Base-by-base conservation (phyloP, 2,888 invertebrate genomes). In the Drosophila cyrtoloma region DNA sequence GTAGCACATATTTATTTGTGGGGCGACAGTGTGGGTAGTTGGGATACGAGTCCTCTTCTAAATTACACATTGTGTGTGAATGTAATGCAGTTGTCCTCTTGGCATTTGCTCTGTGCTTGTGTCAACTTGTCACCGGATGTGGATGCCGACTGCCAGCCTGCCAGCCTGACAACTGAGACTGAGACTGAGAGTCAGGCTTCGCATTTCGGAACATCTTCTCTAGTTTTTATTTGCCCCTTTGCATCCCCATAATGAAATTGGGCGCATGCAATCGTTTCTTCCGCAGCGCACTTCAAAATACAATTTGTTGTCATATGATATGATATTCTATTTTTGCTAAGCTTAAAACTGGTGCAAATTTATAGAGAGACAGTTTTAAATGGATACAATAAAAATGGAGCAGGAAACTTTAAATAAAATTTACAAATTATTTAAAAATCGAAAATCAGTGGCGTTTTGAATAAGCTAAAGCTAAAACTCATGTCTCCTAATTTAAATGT, bases 1-100 rank as follows among this genome's bases (percentile, higher is more conserved):
- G 61, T 60, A 75, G 71, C 72, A 75, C 70, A 75, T 78, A 68
- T 75, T 84, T 84, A 75, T 82, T 82, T 80, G 50, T 26, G 62
- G 33, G 60, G 50, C 37, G 3, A n/a, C 16, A 22, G 0, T 32
- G 14, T 19, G 52, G 63, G 16, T 10, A 14, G 28, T 51, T 44
- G 30, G 32, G 42, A 44, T 62, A n/a, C 47, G 47, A 69, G 62
- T 71, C 56, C 71, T 71, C 57, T 37, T 76, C 74, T 63, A 86
- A 89, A 86, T 86, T 89, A 81, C 89, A 86, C 72, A 86, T 86
- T 86, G 86, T 86, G 84, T 74, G 75, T 65, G 66, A 71, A 77
- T 66, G 79, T 82, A 86, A 89, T 86, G 79, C 75, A 81, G 71
- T 70, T 86, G 81, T 77, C 71, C 73, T 71, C 71, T 44, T 63